phyloP scores from a whole-genome alignment of 2,888 invertebrate species.

The Auanema sp. region DNA sequence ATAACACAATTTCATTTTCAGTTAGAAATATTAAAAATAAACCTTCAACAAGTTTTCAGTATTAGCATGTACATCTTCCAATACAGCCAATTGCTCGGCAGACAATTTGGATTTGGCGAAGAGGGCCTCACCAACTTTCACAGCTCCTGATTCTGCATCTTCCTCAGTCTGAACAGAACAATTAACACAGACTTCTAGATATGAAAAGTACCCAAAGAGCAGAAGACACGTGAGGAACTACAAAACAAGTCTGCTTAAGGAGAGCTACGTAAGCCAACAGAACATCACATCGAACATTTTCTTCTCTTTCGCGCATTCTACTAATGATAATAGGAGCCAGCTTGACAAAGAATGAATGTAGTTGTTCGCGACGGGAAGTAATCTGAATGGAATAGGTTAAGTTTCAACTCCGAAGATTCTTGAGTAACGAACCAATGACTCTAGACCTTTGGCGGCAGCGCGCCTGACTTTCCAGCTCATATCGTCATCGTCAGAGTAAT shows the following conservation, averaged over 20 bases:
- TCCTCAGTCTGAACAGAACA: conserved; percentile 6
- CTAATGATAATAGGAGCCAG: conserved; percentile 88
- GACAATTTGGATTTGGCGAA: neutral
- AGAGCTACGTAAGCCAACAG: conserved; percentile 93
- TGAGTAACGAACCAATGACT: conserved; percentile 78
- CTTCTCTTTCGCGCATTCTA: conserved; percentile 78
- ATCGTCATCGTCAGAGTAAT: conserved; percentile 98
- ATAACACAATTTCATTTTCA: conserved; percentile 76
- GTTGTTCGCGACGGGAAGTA: conserved; percentile 84
- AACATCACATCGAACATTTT: conserved; percentile 89
- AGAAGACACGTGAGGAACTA: conserved; percentile 28
- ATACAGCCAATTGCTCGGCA: too few relatives aligned
- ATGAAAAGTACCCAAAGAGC: conserved; percentile 15
- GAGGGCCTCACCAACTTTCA: conserved; percentile 8
- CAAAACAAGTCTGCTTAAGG: conserved; percentile 82
- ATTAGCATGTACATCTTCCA: too few relatives aligned
- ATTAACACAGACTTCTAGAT: conserved; percentile 8
- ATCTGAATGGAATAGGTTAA: conserved; percentile 25
- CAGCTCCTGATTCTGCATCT: conserved; percentile 5
- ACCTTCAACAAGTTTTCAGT: too few relatives aligned
- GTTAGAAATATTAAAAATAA: neutral
- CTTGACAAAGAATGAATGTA: conserved; percentile 83
- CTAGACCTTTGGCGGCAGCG: conserved; percentile 94
- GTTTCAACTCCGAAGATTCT: neutral
- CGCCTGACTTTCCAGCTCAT: conserved; percentile 91